Evolutionary conservation across 2,113 vertebrate species (phyloP).

Genomic region (Nothobranchius kuhntae): DNA sequence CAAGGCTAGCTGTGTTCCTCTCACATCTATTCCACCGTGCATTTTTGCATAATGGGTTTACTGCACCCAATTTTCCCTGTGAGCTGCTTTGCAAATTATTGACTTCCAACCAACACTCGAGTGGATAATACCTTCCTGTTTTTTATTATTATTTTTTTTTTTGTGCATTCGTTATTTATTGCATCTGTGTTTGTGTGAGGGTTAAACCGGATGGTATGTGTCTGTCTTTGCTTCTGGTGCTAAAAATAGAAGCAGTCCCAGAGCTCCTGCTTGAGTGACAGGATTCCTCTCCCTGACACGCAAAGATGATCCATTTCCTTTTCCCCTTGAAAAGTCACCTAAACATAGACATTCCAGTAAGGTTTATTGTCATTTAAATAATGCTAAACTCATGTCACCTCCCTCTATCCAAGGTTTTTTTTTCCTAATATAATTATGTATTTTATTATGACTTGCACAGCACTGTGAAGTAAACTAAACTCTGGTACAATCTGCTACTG

Average conservation of each 20-base stretch:
- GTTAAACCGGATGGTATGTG: slow-evolving; percentile 52
- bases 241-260: slow-evolving; percentile 77
- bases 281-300: slow-evolving; percentile 66
- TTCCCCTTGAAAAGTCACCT: slow-evolving; percentile 42
- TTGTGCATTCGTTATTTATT: slow-evolving; percentile 70
- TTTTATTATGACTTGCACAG: slow-evolving; percentile 16
- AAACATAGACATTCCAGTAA: slow-evolving; percentile 20
- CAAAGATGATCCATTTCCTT: slow-evolving; percentile 65
- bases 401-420: background rate
- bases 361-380: slow-evolving; percentile 11
- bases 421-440: background rate
- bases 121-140: slow-evolving; percentile 64
- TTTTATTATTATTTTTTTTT: background rate
- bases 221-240: slow-evolving; percentile 52
- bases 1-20: slow-evolving; percentile 28
- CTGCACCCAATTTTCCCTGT: slow-evolving; percentile 42
- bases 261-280: slow-evolving; percentile 70
- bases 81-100: slow-evolving; percentile 59
- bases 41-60: slow-evolving; percentile 45
- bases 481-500: slow-evolving; percentile 39
- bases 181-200: slow-evolving; percentile 61
- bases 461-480: slow-evolving; percentile 37
- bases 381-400: background rate
- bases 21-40: slow-evolving; percentile 34
- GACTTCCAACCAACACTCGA: slow-evolving; percentile 52